Percentiles rank a stretch among this genome's conserved stretches.
Evolutionary conservation across 1,140 invertebrate genomes (phyloP).

Genomic region (Pseudomyrmex concolor): DNA sequence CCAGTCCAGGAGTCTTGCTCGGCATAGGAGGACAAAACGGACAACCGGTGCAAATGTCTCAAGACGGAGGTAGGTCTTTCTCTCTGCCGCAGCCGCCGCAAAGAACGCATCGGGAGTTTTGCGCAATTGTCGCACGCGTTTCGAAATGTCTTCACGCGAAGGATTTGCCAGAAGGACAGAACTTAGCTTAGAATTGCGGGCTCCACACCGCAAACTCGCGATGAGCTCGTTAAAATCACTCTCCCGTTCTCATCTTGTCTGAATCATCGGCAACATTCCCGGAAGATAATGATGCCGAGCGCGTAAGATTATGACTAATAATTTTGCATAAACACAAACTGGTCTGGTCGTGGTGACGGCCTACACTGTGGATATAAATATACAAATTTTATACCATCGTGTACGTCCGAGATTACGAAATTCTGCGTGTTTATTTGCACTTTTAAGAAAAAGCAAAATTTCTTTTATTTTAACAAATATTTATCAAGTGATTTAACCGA

Average conservation of each 20-base stretch:
- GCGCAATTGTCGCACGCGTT: slow-evolving; percentile 27
- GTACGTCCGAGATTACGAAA: no score
- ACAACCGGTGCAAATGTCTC: slow-evolving; percentile 83
- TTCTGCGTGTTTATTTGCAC: neutral
- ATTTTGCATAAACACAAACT: slow-evolving; percentile 25
- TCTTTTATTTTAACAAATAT: no score
- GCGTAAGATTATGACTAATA: slow-evolving; percentile 41
- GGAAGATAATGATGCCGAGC: slow-evolving; percentile 9
- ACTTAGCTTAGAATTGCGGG: neutral
- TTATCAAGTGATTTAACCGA: no score
- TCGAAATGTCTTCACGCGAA: slow-evolving; percentile 22
- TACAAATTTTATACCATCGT: neutral
- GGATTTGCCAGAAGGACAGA: neutral
- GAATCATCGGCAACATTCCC: neutral
- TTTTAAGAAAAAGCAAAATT: no score
- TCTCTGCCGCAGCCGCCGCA: neutral
- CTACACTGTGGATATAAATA: neutral
- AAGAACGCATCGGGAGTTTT: slow-evolving; percentile 20
- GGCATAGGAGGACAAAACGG: slow-evolving; percentile 82
- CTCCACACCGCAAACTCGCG: neutral
- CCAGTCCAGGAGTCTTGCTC: slow-evolving; percentile 81
- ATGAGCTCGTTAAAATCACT: slow-evolving; percentile 5
- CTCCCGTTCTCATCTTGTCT: neutral
- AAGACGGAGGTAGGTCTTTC: slow-evolving; percentile 79
- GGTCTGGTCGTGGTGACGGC: no score